These are phyloP conservation scores for Eurois occulta DNA, from an alignment of 2,888 invertebrate genomes.

Conservation along the genomic window DNA sequence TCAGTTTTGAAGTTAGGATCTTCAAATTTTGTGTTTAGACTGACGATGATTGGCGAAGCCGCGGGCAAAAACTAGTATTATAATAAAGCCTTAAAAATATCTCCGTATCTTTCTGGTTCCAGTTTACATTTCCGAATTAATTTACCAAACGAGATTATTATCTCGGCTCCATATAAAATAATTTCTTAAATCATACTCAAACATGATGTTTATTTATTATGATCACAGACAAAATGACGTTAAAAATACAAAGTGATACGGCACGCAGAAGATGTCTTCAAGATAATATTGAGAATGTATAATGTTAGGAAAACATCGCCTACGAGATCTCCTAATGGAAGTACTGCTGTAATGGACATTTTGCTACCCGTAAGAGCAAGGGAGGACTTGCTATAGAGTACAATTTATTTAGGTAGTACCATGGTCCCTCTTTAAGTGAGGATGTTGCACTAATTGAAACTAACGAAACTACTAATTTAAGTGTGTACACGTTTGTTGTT, in stretches of 20 bases:
- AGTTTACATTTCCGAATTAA: conserved; percentile 35
- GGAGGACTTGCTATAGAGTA: conserved; percentile 28
- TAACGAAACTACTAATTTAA: conserved; percentile 21
- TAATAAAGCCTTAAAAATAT: conserved; percentile 21
- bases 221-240: conserved; percentile 16
- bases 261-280: conserved; percentile 33
- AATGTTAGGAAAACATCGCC: conserved; percentile 46
- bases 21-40: no score
- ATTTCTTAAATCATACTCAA: conserved; percentile 40
- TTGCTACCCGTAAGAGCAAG: conserved; percentile 23
- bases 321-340: conserved; percentile 66
- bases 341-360: conserved; percentile 63
- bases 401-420: conserved; percentile 47
- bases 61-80: no score
- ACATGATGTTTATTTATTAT: conserved; percentile 22
- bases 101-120: conserved; percentile 19
- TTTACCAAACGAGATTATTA: conserved; percentile 43
- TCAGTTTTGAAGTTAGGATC: no score
- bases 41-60: no score
- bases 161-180: conserved; percentile 10
- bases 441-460: conserved; percentile 13
- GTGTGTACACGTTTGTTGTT: neutral
- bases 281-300: conserved; percentile 50
- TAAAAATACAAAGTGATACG: conserved; percentile 37
- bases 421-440: neutral